Evolutionary conservation across 2,888 invertebrate species (phyloP).

Genomic region (Acrobeloides nanus): DNA sequence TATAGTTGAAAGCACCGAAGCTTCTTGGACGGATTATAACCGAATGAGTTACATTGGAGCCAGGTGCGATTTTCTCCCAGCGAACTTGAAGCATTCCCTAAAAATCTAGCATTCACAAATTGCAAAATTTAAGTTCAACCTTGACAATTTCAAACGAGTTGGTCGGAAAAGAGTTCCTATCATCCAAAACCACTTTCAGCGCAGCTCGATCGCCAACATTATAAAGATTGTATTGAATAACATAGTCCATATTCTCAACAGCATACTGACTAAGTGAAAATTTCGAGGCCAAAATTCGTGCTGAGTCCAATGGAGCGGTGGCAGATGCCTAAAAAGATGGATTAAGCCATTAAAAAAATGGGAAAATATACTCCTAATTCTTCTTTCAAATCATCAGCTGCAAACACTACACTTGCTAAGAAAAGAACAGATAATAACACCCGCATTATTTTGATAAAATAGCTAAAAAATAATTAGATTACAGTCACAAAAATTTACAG

Average conservation of each 20-base stretch:
- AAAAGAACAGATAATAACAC: too few species aligned
- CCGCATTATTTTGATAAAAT: too few species aligned
- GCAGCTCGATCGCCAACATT: constrained; percentile 73
- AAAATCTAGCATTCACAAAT: neutral
- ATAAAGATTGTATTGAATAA: constrained; percentile 84
- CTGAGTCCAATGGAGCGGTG: constrained; percentile 55
- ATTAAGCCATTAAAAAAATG: neutral
- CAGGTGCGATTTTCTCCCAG: constrained; percentile 78
- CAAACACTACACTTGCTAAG: neutral
- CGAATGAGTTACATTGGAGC: constrained; percentile 84
- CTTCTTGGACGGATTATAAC: constrained; percentile 77
- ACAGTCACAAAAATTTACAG: too few species aligned
- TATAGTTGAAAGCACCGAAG: constrained; percentile 91
- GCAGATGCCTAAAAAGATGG: too few species aligned
- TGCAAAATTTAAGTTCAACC: constrained; percentile 65
- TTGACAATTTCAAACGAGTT: constrained; percentile 82
- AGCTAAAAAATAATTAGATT: neutral
- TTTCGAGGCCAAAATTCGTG: constrained; percentile 80
- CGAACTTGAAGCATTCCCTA: constrained; percentile 37
- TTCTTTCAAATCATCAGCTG: constrained; percentile 2
- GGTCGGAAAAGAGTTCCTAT: constrained; percentile 77
- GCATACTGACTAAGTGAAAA: constrained; percentile 89
- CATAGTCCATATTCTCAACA: constrained; percentile 89
- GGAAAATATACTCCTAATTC: constrained; percentile 2
- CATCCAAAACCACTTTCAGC: constrained; percentile 72